Evolutionary conservation across 1,140 invertebrate genomes (phyloP), one percentile per base, ranked within the genome.

Genomic region (Drosophila pruinosa): DNA sequence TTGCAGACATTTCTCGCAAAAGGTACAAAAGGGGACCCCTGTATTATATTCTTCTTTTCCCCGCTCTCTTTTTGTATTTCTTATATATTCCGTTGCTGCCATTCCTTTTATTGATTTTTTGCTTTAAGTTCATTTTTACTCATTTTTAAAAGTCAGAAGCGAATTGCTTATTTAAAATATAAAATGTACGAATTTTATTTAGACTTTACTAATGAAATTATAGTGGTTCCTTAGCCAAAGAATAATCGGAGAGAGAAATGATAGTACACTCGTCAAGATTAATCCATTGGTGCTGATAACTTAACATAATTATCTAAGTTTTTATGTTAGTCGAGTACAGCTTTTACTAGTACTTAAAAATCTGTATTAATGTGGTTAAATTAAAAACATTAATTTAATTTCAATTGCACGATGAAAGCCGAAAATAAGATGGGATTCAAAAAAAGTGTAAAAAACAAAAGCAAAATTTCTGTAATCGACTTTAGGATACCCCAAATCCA

Each of bases 1-100:
- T 59, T 81, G 74, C 78, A 89, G 80, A 81, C 80, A 85, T 88
- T 89, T 89, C 70, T 58, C 74, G 47, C 47, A 17, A 67, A 73
- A 78, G 70, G 63, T 63, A 65, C 58, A 48, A 41, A 58, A 52
- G 34, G 19, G 67, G 80, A 76, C 80, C 80, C 80, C 47, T 63
- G 63, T 63, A 73, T 85, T 79, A 62, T 72, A 62, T 72, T 65
- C 36, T 41, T 34, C 41, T 21, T 39, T 65, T 72, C 65, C 68
- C 61, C 58, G 43, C 56, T 41, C 63, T 77, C 24, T 59, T 65
- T 47, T 50, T 47, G 62, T 75, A 52, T 72, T 58, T 24, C 22
- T 8, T 34, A 72, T 38, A 34, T 61, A 26, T 61, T 47, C n/a
- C 10, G 19, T 24, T 28, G 47, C 57, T 17, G 21, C 10, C 48